A percentile compares a stretch with the other conserved stretches of the same genome.
These are phyloP conservation scores for Lycorma delicatula DNA, from an alignment of 1,140 invertebrate species.

Conservation along the genomic window DNA sequence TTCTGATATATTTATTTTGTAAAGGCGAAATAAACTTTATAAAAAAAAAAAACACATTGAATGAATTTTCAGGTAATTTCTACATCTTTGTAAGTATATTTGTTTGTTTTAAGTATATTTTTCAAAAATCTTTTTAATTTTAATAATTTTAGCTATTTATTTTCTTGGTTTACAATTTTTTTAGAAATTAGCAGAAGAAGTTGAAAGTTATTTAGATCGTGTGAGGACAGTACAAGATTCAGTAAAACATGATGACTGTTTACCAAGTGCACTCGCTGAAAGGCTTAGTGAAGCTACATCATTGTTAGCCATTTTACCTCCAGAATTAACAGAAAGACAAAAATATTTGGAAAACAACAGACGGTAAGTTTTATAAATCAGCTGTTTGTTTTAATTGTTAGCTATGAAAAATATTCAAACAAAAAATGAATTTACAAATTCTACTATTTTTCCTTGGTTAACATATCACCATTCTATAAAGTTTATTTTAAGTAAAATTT, in stretches of 20 bases:
- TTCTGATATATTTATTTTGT: too few relatives aligned
- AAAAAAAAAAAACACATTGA: background rate
- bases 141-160: too few relatives aligned
- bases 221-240: constrained; percentile 57
- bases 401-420: too few relatives aligned
- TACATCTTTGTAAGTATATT: background rate
- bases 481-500: too few relatives aligned
- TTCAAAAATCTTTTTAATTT: constrained; percentile 18
- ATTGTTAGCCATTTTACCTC: constrained; percentile 63
- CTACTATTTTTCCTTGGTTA: too few relatives aligned
- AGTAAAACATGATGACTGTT: constrained; percentile 59
- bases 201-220: constrained; percentile 60
- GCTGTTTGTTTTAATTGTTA: too few relatives aligned
- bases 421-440: too few relatives aligned
- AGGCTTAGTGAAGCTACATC: constrained; percentile 74
- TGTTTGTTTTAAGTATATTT: background rate
- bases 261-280: constrained; percentile 69
- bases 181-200: constrained; percentile 51
- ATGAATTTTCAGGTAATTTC: background rate
- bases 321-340: constrained; percentile 66
- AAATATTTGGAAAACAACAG: constrained; percentile 74
- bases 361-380: constrained; percentile 21
- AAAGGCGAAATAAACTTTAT: background rate
- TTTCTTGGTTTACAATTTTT: constrained; percentile 10
- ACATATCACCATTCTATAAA: too few relatives aligned